phyloP scores from a whole-genome alignment of 2,113 vertebrate genomes.

The Holacanthus passer region DNA sequence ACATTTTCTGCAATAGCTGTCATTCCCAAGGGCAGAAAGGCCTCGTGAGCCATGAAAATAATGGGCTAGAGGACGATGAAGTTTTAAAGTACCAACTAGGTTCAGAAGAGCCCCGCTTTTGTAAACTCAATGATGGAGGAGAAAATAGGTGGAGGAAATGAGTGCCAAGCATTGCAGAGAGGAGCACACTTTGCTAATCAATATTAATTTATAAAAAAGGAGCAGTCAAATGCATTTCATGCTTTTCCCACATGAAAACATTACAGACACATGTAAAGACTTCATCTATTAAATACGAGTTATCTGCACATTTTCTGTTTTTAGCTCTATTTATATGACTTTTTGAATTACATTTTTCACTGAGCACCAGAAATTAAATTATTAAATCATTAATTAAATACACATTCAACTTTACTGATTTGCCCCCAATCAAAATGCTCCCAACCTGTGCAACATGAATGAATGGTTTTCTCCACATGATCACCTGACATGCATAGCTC shows the following conservation, averaged over 20 bases:
- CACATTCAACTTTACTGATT: background rate
- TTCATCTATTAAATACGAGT: conserved; percentile 16
- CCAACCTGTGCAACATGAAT: conserved; percentile 11
- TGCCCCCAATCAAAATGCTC: background rate
- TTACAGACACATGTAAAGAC: conserved; percentile 22
- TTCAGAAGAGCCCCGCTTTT: conserved; percentile 55
- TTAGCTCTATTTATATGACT: background rate
- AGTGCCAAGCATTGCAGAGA: conserved; percentile 60
- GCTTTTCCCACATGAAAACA: conserved; percentile 44
- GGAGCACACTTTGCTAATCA: conserved; percentile 60
- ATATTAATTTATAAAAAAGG: conserved; percentile 69
- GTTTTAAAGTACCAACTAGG: conserved; percentile 67
- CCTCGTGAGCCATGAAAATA: conserved; percentile 50
- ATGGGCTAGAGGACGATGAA: conserved; percentile 47
- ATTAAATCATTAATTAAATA: no score
- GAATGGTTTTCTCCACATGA: conserved; percentile 41
- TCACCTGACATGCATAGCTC: conserved; percentile 35
- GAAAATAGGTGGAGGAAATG: conserved; percentile 79
- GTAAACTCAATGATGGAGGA: conserved; percentile 79
- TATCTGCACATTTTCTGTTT: background rate
- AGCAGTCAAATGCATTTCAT: conserved; percentile 62
- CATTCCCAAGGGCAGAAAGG: conserved; percentile 45
- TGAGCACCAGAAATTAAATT: background rate
- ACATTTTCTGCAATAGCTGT: conserved; percentile 33
- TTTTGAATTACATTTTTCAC: conserved; percentile 1